phyloP scores from a whole-genome alignment of 2,113 vertebrate genomes.

The Drymodes brunneopygia region DNA sequence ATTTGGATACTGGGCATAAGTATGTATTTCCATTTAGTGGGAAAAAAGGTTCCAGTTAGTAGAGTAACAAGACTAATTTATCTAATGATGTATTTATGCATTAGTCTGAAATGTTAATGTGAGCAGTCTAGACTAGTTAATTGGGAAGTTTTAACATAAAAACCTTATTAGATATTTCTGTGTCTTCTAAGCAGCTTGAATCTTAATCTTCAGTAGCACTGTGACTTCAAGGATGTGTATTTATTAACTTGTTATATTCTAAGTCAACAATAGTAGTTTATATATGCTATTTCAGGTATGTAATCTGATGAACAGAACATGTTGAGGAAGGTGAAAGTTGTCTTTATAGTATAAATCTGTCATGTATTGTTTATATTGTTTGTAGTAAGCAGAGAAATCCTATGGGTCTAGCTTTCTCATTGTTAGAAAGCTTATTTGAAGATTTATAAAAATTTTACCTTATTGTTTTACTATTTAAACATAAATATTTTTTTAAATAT shows the following conservation, averaged over 20 bases:
- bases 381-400: neutral
- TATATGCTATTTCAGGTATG: neutral
- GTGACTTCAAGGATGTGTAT: neutral
- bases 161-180: neutral
- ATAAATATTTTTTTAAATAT: neutral
- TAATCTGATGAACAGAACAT: neutral
- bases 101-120: neutral
- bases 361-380: neutral
- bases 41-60: neutral
- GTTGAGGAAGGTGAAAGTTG: neutral
- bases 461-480: neutral
- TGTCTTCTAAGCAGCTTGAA: neutral
- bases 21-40: neutral
- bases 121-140: neutral
- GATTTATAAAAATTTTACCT: neutral
- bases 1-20: neutral
- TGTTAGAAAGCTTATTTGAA: neutral
- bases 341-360: neutral
- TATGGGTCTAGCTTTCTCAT: neutral
- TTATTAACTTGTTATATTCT: neutral
- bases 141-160: neutral
- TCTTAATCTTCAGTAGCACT: neutral
- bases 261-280: neutral
- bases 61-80: neutral
- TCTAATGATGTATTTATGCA: neutral